These are phyloP conservation scores for Ethmia dodecea DNA, from an alignment of 2,888 invertebrate genomes.

Conservation along the genomic window DNA sequence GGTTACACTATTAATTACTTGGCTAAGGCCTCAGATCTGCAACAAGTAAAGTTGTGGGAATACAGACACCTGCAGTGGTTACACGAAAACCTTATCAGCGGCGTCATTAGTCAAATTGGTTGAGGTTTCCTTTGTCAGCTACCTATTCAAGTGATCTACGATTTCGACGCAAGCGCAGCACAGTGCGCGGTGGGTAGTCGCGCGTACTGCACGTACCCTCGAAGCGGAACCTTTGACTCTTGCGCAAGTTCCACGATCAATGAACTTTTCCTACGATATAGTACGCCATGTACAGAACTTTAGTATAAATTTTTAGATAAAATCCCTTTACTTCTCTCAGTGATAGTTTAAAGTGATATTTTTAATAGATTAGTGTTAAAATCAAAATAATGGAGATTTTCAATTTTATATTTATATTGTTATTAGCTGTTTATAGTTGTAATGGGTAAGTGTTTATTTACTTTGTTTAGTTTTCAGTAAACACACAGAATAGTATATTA, in stretches of 20 bases:
- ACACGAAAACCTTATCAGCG: constrained; percentile 1
- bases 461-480: constrained; percentile 1
- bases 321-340: constrained; percentile 17
- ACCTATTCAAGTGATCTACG: constrained; percentile 1
- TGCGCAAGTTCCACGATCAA: constrained; percentile 25
- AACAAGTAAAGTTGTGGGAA: too few relatives aligned
- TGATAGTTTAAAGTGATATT: constrained; percentile 30
- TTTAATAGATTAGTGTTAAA: constrained; percentile 23
- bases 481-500: too few relatives aligned
- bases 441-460: constrained; percentile 32
- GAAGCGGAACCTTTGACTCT: constrained; percentile 22
- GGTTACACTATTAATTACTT: too few relatives aligned
- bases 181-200: constrained; percentile 37
- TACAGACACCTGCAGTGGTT: too few relatives aligned
- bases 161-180: constrained; percentile 3
- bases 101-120: background rate
- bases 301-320: constrained; percentile 13
- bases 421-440: constrained; percentile 26
- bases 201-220: constrained; percentile 31
- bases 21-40: too few relatives aligned
- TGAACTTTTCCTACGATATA: constrained; percentile 23
- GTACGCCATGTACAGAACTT: constrained; percentile 30
- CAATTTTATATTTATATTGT: constrained; percentile 26
- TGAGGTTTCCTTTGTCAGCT: background rate
- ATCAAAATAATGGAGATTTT: constrained; percentile 23